Base-by-base conservation (phyloP, 2,888 invertebrate species). In the Schizotus pectinicornis region DNA sequence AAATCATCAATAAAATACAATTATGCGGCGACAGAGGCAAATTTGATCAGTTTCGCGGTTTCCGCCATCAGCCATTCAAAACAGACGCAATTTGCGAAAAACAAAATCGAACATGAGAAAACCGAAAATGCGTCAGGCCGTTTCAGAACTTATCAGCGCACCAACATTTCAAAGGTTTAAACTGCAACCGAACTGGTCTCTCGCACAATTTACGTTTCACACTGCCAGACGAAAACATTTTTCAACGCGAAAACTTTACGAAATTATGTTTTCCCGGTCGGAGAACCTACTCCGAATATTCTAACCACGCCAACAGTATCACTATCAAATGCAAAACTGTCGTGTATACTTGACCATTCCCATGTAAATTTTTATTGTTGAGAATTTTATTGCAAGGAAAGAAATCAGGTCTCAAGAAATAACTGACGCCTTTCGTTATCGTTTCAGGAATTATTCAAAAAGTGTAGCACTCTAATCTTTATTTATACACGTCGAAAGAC, bases 311-410 rank as follows among this genome's bases (percentile, higher is more conserved):
- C 13, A 54, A 55, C 55, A 43, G 47, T 42, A 33, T 35, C 36
- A 46, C 35, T 32, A 43, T 56, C 52, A 45, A 59, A 54, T 49
- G 54, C 45, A 59, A 59, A 54, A 58, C 42, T 46, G 37, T 55
- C 59, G 56, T 59, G 59, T 56, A 56, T 52, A 53, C 35, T 61
- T 57, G 50, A 56, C 45, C 53, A 61, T 61, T 61, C 43, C 45
- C 56, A 61, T 61, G 56, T 56, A 61, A 61, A 61, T 61, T 61
- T 59, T 56, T 53, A 56, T 51, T 59, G 47, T 53, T 34, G 32
- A 41, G 52, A 49, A 50, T 56, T 56, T 56, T 57, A 51, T 54
- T 59, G 32, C 52, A 13, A 9, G 42, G 41, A 56, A 48, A 48
- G 49, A 49, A 49, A 34, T 43, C 55, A 39, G 38, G 32, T 51